phyloP scores from a whole-genome alignment of 2,113 vertebrate genomes.

The Setophaga kirtlandii region DNA sequence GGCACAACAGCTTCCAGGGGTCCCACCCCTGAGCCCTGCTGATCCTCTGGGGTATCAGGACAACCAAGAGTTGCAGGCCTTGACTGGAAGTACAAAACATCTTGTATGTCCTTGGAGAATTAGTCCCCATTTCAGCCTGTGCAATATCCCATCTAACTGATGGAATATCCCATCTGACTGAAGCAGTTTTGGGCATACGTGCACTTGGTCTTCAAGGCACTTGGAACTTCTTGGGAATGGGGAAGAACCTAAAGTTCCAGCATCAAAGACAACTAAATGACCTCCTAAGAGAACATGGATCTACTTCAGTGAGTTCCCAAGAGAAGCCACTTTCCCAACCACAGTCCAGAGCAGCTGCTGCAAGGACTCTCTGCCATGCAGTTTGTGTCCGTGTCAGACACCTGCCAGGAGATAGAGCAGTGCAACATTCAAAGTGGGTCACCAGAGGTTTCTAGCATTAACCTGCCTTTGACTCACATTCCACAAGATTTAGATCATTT shows the following conservation, averaged over 20 bases:
- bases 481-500: not conserved
- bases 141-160: not conserved
- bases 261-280: not conserved
- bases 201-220: not conserved
- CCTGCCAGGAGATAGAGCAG: not conserved
- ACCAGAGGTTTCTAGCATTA: not conserved
- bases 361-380: not conserved
- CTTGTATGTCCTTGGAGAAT: not conserved
- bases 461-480: not conserved
- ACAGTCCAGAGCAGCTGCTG: not conserved
- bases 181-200: not conserved
- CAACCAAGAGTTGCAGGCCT: not conserved
- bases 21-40: not conserved
- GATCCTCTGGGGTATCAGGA: not conserved
- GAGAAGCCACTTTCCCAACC: not conserved
- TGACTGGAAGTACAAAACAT: accelerated
- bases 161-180: not conserved
- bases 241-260: not conserved
- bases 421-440: not conserved
- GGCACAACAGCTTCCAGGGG: not conserved
- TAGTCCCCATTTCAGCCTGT: not conserved
- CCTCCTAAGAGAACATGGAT: not conserved
- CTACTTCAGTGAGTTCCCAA: not conserved
- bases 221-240: not conserved
- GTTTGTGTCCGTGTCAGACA: not conserved